Conservation (phyloP, 1,140 invertebrate species). For the Coenobita brevimanus region DNA sequence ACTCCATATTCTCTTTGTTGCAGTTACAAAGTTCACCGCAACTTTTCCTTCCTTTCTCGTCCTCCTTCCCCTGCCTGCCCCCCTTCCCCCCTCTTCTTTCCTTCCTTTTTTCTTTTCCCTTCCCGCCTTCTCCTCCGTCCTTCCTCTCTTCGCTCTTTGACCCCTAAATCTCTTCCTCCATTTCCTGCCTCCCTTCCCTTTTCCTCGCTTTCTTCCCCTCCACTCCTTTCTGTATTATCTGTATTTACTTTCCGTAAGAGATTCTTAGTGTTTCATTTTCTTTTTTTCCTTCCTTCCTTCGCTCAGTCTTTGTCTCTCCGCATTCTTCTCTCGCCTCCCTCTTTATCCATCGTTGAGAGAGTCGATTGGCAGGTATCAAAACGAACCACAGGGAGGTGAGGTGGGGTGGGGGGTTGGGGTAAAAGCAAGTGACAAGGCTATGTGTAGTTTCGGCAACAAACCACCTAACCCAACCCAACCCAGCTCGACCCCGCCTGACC, state of each 20-base stretch:
- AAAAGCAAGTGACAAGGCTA: background rate
- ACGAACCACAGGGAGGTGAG: background rate
- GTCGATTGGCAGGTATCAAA: background rate
- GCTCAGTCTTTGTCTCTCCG: background rate
- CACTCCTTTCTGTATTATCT: no score
- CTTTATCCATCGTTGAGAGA: background rate
- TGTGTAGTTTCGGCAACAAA: background rate
- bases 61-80: slow-evolving; percentile 7
- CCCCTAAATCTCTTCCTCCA: slow-evolving; percentile 78
- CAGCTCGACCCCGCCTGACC: no score
- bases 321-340: background rate
- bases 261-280: background rate
- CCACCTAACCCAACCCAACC: no score
- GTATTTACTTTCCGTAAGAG: background rate
- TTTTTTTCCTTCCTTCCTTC: background rate
- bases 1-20: no score
- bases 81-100: slow-evolving; percentile 39
- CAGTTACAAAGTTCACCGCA: background rate
- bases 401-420: background rate
- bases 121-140: slow-evolving; percentile 14
- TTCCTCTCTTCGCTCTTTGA: slow-evolving; percentile 74
- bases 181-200: background rate
- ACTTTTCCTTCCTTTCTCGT: background rate
- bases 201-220: slow-evolving; percentile 11
- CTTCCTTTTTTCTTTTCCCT: slow-evolving; percentile 6